phyloP scores from a whole-genome alignment of 1,140 invertebrate genomes.

The Drosophila ambigua region DNA sequence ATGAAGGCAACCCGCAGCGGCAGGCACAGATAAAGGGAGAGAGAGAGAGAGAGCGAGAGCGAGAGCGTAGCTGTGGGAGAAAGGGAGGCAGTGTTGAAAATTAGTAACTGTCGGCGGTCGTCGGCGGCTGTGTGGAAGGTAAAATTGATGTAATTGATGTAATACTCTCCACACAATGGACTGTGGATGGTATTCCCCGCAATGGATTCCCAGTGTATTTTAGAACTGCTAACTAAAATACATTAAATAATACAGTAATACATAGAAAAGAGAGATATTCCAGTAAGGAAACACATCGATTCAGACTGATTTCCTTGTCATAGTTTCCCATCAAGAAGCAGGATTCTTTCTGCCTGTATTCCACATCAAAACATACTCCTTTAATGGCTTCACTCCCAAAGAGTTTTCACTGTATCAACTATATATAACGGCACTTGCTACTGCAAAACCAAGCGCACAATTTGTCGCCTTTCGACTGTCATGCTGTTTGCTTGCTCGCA shows the following conservation, averaged over 20 bases:
- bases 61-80: not conserved
- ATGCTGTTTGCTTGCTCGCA: constrained; percentile 38
- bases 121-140: constrained; percentile 2
- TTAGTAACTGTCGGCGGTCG: constrained; percentile 66
- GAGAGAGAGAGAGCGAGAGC: not conserved
- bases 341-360: too few relatives aligned
- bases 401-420: constrained; percentile 7
- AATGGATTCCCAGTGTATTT: too few relatives aligned
- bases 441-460: constrained; percentile 41
- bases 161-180: not conserved
- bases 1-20: constrained; percentile 41
- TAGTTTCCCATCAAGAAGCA: too few relatives aligned
- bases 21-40: constrained; percentile 18
- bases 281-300: too few relatives aligned
- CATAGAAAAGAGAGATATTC: too few relatives aligned
- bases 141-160: constrained; percentile 3
- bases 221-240: too few relatives aligned
- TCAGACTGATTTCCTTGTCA: too few relatives aligned
- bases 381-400: not conserved
- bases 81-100: constrained; percentile 72
- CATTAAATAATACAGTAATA: too few relatives aligned
- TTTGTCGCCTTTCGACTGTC: constrained; percentile 60
- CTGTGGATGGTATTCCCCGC: too few relatives aligned
- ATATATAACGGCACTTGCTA: constrained; percentile 8
- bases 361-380: too few relatives aligned